Conservation (phyloP, 2,888 invertebrate species). For the Carpatolechia fugitivella region DNA sequence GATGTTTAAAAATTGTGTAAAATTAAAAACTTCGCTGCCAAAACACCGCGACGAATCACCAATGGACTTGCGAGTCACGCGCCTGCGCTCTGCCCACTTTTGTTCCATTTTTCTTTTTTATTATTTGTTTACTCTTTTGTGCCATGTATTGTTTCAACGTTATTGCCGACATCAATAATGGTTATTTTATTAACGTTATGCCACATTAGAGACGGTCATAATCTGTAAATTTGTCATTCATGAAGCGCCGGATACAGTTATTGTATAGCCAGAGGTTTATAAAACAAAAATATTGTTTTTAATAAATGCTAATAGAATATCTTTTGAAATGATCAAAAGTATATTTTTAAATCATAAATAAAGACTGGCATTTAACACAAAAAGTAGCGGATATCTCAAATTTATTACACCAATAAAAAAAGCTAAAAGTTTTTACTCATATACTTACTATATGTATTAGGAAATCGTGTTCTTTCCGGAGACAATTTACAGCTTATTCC, state of each 20-base stretch:
- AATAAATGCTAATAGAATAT: background rate
- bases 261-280: background rate
- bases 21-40: slow-evolving; percentile 23
- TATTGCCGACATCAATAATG: slow-evolving; percentile 15
- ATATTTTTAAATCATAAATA: background rate
- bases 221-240: background rate
- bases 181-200: background rate
- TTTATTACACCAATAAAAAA: slow-evolving; percentile 2
- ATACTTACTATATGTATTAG: background rate
- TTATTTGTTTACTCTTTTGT: background rate
- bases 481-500: slow-evolving; percentile 5
- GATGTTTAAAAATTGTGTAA: background rate
- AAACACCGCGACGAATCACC: slow-evolving; percentile 34
- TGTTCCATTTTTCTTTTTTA: slow-evolving; percentile 11
- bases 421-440: background rate
- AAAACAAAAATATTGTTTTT: too few species aligned
- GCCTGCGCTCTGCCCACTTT: slow-evolving; percentile 18
- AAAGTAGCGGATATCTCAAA: background rate
- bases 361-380: background rate
- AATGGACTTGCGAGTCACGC: slow-evolving; percentile 29
- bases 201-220: background rate
- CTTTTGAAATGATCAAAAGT: background rate
- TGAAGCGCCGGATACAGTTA: background rate
- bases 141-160: slow-evolving; percentile 15
- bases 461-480: background rate